Conservation (phyloP, 1,140 invertebrate species). For the Maniola jurtina region DNA sequence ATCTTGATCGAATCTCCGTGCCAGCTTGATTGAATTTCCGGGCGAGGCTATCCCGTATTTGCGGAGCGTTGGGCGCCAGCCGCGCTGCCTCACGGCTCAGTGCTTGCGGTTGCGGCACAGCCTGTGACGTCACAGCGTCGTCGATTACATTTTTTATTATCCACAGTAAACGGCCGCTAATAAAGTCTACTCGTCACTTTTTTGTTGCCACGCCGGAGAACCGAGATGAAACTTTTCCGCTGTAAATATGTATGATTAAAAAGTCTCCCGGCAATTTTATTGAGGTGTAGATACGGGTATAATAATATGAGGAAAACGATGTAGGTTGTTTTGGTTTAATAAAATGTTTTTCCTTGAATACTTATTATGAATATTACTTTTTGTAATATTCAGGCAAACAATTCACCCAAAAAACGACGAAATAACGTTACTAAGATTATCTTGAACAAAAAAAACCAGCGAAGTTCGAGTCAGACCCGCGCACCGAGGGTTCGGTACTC, state of each 20-base stretch:
- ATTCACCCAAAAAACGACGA: too few relatives aligned
- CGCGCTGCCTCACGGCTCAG: slow-evolving; percentile 60
- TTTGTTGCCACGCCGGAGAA: slow-evolving; percentile 36
- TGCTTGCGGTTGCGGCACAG: slow-evolving; percentile 33
- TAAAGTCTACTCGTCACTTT: slow-evolving; percentile 58
- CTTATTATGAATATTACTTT: neutral
- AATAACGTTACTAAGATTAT: too few relatives aligned
- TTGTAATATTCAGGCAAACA: too few relatives aligned
- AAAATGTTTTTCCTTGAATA: neutral
- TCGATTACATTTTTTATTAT: slow-evolving; percentile 73
- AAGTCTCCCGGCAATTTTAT: slow-evolving; percentile 23
- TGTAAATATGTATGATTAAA: slow-evolving; percentile 25
- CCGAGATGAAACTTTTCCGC: slow-evolving; percentile 32
- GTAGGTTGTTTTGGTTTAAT: neutral
- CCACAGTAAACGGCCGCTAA: slow-evolving; percentile 67
- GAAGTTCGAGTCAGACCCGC: too few relatives aligned
- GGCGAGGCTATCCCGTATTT: slow-evolving; percentile 71
- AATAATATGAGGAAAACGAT: neutral
- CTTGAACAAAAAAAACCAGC: too few relatives aligned
- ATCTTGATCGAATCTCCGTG: slow-evolving; percentile 76
- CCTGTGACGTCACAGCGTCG: slow-evolving; percentile 63
- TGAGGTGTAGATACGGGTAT: slow-evolving; percentile 5
- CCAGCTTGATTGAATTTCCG: slow-evolving; percentile 77
- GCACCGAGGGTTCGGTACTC: too few relatives aligned
- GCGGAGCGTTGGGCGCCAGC: slow-evolving; percentile 57